Conservation (phyloP, 2,113 vertebrate species). For the Zootoca vivipara region DNA sequence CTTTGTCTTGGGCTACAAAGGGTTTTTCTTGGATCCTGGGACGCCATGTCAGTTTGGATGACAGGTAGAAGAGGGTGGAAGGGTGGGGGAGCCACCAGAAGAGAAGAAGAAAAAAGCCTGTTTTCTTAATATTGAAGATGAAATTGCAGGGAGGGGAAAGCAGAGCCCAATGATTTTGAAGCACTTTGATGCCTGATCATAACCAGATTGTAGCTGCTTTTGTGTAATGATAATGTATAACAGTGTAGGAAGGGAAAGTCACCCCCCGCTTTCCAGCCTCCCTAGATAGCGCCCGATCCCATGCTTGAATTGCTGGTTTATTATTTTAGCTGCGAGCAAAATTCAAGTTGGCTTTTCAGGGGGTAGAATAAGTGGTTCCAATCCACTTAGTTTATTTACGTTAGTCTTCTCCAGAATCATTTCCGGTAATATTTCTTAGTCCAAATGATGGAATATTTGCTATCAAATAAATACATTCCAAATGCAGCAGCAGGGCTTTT, state of each 20-base stretch:
- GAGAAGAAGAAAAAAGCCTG: neutral
- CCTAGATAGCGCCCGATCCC: neutral
- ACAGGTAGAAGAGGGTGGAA: neutral
- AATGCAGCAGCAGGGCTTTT: neutral
- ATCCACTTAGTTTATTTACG: neutral
- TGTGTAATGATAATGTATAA: neutral
- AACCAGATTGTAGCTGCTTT: neutral
- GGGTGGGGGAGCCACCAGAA: neutral
- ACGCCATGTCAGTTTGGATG: neutral
- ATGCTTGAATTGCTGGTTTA: neutral
- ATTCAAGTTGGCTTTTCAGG: constrained; percentile 2
- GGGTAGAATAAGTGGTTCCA: constrained; percentile 6
- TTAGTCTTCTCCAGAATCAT: neutral
- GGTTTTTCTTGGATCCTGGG: neutral
- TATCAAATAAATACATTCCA: neutral
- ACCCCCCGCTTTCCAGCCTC: neutral
- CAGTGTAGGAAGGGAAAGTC: no score
- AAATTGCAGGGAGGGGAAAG: neutral
- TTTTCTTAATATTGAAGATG: neutral
- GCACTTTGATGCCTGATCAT: neutral
- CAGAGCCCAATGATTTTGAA: neutral
- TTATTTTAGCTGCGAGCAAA: neutral
- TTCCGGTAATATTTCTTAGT: neutral
- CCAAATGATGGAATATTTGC: neutral
- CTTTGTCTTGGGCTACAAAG: constrained; percentile 1